Conservation (phyloP, 1,140 invertebrate genomes). For the Leptopilina clavipes region DNA sequence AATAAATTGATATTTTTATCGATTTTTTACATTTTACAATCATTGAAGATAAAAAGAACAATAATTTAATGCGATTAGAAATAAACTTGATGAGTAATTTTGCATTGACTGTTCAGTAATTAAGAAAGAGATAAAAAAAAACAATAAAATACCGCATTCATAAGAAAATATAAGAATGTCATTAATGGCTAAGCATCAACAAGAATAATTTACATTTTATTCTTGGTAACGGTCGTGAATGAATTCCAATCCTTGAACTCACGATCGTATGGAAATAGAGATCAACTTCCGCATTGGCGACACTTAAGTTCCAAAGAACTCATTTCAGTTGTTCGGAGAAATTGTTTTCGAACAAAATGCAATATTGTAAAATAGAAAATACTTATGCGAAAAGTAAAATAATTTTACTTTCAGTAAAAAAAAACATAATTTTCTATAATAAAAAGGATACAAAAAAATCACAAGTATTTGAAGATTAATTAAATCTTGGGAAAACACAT, state of each 20-base stretch:
- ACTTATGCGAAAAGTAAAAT: too few relatives aligned
- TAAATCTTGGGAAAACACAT: too few relatives aligned
- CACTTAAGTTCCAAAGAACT: constrained; percentile 3
- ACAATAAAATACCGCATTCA: constrained; percentile 3
- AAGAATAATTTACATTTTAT: constrained; percentile 23
- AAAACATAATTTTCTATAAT: too few relatives aligned
- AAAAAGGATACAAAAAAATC: too few relatives aligned
- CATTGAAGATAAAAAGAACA: background rate
- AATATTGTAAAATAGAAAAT: background rate
- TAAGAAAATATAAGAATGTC: too few relatives aligned
- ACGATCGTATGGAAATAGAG: constrained; percentile 21
- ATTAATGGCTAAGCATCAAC: too few relatives aligned
- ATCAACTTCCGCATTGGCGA: constrained; percentile 29
- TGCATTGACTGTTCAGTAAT: background rate
- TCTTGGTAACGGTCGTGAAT: background rate
- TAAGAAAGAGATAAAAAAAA: background rate
- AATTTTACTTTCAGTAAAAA: too few relatives aligned
- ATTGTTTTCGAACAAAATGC: background rate
- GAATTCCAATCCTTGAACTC: constrained; percentile 28
- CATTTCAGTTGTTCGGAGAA: background rate
- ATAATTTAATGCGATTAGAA: background rate
- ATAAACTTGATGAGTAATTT: background rate
- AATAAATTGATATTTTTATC: background rate
- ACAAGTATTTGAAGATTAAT: too few relatives aligned
- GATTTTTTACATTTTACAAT: background rate